Evolutionary conservation across 2,113 vertebrate genomes (phyloP), one percentile per base, ranked within the genome.

Genomic region (Phoenicopterus ruber): DNA sequence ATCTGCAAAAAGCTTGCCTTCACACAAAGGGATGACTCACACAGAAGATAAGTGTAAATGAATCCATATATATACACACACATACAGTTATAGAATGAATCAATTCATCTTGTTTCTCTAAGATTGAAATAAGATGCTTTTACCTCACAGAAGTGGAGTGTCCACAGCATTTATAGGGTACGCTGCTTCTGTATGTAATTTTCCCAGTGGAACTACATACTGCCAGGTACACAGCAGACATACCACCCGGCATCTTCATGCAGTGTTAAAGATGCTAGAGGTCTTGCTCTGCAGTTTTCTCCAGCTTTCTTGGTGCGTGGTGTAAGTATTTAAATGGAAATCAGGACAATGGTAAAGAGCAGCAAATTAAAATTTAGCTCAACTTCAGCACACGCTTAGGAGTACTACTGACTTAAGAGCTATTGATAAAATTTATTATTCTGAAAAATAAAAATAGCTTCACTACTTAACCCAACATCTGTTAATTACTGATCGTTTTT

Each of bases 141-240:
- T 34, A 40, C 42, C 29, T 88, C 25, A 63, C 22, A 86, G 24
- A 4, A 36, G 3, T 9, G 18, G 12, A 9, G 10, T 89, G 82
- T 58, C 34, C 57, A 46, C 7, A 31, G 44, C 32, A 26, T 57
- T 92, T 74, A 11, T 1, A 69, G 36, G 57, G 52, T 28, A 16
- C 0, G 0, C 11, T 77, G 16, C 49, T 82, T 83, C n/a, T 24
- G 52, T 7, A 19, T 47, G 54, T 7, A 28, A 0, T 70, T n/a
- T 90, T 40, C 28, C 50, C 32, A 72, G 38, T 21, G n/a, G 63
- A 90, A 61, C 12, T 57, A 5, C 7, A 0, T n/a, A 11, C 42
- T 42, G 26, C 17, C 49, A 59, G 38, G 31, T 67, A 17, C 38
- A 32, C 21, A 52, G 69, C 61, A 58, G 26, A 71, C n/a, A 58